Evolutionary conservation across 92 coral and sea anemone genomes (phyloP), one percentile per base, ranked within the genome.

Genomic region (Zoanthus sansibaricus): DNA sequence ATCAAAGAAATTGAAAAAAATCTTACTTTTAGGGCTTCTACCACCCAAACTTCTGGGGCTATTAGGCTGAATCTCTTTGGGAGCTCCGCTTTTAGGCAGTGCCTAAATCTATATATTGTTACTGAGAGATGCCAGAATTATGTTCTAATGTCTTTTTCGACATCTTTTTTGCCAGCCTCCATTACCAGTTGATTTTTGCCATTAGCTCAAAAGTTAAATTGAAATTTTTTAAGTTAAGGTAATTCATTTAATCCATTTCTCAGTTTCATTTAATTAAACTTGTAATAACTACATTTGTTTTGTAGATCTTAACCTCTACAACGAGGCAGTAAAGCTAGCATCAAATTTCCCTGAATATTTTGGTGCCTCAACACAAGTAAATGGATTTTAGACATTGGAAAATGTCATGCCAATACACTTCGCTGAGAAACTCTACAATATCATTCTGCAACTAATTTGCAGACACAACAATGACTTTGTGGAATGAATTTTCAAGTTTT

Each of bases 341-440:
- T 45, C 94, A 12, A 89, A 92, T 69, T 91, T 93, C 73, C 98
- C 98, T 25, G 96, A 94, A 31, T 89, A 89, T 30, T 94, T 91
- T 93, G 93, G 83, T 32, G 6, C 90, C 45, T 88, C 93, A 45
- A 18, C 76, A n/a, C 90, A 89, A 48, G 75, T 90, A 31, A 95
- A 93, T 95, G 98, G 98, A 16, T 94, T 84, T 90, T 89, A 90
- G 30, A 17, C 20, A 71, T 69, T 47, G 49, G 12, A 16, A 3
- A 17, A 13, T 49, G 55, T 49, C 55, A 49, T 1, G 5, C 7
- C 55, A 49, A 7, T 9, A 49, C 0, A 11, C 55, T 3, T 49
- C 12, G 12, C 55, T 49, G 55, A 49, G 55, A 49, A 49, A 49
- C 55, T 49, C 55, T 49, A 7, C 12, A 11, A 7, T 49, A 49